phyloP scores from a whole-genome alignment of 2,797 vertebrate genomes.

The Hypotaenidia philippensis region DNA sequence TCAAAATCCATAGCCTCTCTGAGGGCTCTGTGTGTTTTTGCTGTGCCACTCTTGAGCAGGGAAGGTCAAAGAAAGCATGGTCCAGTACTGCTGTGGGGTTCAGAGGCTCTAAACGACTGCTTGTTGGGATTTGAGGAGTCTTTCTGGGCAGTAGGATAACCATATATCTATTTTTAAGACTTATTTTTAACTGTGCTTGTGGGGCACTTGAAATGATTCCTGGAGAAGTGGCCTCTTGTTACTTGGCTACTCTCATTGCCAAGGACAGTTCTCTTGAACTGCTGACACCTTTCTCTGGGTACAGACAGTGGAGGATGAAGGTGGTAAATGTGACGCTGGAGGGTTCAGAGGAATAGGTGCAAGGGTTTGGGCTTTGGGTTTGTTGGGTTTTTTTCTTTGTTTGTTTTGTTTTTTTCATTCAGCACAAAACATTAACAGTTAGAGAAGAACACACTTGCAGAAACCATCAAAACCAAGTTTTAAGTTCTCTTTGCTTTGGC shows the following conservation, averaged over 20 bases:
- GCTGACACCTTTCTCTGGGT: not conserved
- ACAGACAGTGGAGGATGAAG: not conserved
- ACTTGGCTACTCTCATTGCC: not conserved
- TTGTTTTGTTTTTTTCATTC: not conserved
- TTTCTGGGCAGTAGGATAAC: not conserved
- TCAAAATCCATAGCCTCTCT: not conserved
- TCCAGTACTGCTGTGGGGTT: not conserved
- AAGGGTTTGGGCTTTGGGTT: not conserved
- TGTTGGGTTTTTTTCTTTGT: not conserved
- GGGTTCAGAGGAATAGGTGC: not conserved
- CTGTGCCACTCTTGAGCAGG: not conserved
- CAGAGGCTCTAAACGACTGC: not conserved
- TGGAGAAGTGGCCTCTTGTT: not conserved
- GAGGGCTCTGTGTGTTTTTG: not conserved
- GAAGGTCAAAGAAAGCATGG: not conserved
- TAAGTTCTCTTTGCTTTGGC: not conserved
- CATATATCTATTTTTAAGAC: not conserved
- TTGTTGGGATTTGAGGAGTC: not conserved
- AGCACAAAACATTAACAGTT: not conserved
- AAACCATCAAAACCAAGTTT: not conserved
- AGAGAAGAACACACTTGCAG: too few relatives aligned
- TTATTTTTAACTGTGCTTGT: not conserved
- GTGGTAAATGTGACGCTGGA: not conserved
- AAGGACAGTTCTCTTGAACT: not conserved
- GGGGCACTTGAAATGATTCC: not conserved